phyloP scores from a whole-genome alignment of 1,140 invertebrate genomes.

The Pseudomyrmex dendroicus region DNA sequence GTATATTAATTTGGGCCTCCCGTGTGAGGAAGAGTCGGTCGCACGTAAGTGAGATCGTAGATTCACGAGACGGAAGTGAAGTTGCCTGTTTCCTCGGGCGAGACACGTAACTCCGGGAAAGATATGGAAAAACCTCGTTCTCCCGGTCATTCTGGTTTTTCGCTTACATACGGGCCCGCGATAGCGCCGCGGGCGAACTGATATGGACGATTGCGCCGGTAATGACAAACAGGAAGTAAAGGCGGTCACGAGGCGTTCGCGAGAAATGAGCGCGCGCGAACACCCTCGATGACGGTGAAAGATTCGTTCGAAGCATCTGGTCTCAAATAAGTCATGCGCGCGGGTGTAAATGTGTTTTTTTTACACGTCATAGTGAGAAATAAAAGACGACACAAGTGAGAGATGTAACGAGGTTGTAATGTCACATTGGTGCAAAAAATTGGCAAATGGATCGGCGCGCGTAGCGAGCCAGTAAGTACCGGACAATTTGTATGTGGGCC shows the following conservation, averaged over 20 bases:
- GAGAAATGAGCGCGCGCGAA: neutral
- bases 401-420: conserved; percentile 46
- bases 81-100: conserved; percentile 41
- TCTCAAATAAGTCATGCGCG: neutral
- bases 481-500: conserved; percentile 79
- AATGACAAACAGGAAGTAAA: conserved; percentile 27
- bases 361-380: neutral
- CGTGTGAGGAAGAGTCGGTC: conserved; percentile 5
- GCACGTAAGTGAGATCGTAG: neutral
- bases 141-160: conserved; percentile 48
- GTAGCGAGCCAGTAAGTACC: conserved; percentile 62
- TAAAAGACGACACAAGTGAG: conserved; percentile 30
- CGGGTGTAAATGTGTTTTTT: too few species aligned
- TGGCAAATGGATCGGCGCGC: conserved; percentile 38
- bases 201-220: conserved; percentile 19
- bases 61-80: conserved; percentile 37
- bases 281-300: conserved; percentile 29
- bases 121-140: conserved; percentile 52
- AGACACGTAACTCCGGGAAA: conserved; percentile 42
- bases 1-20: conserved; percentile 41
- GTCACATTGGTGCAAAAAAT: neutral
- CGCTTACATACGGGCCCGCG: neutral
- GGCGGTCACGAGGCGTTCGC: neutral
- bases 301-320: conserved; percentile 35
- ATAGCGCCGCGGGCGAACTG: conserved; percentile 2